Evolutionary conservation across 2,888 invertebrate species (phyloP).

Genomic region (Lepas anatifera): DNA sequence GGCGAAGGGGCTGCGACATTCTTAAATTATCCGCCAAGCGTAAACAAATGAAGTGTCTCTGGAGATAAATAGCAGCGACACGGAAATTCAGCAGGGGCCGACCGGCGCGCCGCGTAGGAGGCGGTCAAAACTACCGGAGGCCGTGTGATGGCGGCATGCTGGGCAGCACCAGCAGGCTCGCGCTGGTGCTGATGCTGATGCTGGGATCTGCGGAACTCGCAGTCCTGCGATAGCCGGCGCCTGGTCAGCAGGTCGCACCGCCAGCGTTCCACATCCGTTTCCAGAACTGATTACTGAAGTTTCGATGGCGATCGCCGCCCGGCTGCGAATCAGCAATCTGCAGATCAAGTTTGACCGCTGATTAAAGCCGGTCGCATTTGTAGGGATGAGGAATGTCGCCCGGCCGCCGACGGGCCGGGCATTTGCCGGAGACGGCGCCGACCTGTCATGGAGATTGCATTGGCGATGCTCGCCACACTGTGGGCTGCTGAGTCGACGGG

Average conservation of each 20-base stretch:
- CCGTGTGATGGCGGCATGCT: too few species aligned
- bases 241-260: too few species aligned
- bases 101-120: too few species aligned
- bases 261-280: not conserved
- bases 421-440: not conserved
- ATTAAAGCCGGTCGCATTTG: not conserved
- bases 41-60: not conserved
- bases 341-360: conserved; percentile 7
- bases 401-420: not conserved
- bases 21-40: not conserved
- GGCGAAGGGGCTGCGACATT: not conserved
- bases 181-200: too few species aligned
- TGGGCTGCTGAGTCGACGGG: too few species aligned
- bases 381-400: not conserved
- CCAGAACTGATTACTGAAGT: not conserved
- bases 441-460: too few species aligned
- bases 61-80: too few species aligned
- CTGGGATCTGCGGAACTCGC: too few species aligned
- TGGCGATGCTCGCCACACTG: not conserved
- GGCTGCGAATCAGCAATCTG: conserved; percentile 6
- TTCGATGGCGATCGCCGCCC: not conserved
- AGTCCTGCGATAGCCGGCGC: too few species aligned
- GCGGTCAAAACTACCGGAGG: too few species aligned
- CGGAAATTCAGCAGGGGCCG: not conserved
- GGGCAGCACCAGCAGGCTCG: too few species aligned